These are phyloP conservation scores for Rhagoletis zephyria DNA, from an alignment of 1,140 invertebrate genomes.

Conservation along the genomic window DNA sequence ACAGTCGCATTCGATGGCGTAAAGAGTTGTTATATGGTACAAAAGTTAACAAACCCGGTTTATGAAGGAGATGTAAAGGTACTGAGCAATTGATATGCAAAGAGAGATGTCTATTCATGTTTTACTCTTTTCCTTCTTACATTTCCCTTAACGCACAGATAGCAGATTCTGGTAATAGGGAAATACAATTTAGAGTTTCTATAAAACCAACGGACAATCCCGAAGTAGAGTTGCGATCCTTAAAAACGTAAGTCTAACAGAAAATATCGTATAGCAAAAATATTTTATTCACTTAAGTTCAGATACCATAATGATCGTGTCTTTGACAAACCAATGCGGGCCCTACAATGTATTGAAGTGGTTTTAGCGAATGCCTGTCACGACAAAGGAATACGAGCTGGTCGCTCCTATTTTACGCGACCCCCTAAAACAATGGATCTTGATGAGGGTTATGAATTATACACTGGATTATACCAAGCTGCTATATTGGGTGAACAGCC, in stretches of 20 bases:
- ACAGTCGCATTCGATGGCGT: conserved; percentile 83
- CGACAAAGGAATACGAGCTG: conserved; percentile 76
- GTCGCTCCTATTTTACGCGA: conserved; percentile 72
- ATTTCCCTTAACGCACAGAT: conserved; percentile 57
- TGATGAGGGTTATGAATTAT: conserved; percentile 80
- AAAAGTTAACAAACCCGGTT: conserved; percentile 55
- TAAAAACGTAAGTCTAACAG: conserved; percentile 70
- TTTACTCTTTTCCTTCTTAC: conserved; percentile 1
- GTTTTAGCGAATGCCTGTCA: conserved; percentile 76
- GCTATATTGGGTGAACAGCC: conserved; percentile 82
- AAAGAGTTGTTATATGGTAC: conserved; percentile 71
- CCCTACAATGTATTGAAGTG: conserved; percentile 86
- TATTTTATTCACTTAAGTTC: neutral
- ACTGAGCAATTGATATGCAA: neutral
- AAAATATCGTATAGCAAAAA: neutral
- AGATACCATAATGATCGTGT: conserved; percentile 68
- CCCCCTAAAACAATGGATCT: conserved; percentile 71
- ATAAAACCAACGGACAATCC: conserved; percentile 77
- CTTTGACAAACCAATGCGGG: conserved; percentile 77
- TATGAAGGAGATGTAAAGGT: conserved; percentile 60
- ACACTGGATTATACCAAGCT: conserved; percentile 83
- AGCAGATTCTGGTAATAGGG: conserved; percentile 59
- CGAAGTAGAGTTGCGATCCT: conserved; percentile 75
- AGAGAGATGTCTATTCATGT: neutral
- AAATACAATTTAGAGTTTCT: conserved; percentile 75